Evolutionary conservation across 2,888 invertebrate species (phyloP).

Genomic region (Drosophila helvetica): DNA sequence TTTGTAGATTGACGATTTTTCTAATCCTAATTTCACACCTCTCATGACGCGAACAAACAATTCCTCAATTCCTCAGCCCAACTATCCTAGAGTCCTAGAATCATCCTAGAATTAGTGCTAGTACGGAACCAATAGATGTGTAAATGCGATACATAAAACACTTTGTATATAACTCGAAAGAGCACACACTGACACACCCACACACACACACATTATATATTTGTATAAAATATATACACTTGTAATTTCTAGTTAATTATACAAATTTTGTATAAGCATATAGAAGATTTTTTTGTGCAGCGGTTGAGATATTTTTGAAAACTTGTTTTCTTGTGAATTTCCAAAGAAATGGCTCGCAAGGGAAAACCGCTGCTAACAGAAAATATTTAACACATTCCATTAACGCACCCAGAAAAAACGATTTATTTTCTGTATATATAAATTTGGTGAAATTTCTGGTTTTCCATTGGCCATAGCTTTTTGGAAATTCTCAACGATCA

Average conservation of each 20-base stretch:
- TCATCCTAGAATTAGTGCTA: constrained; percentile 59
- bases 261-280: constrained; percentile 51
- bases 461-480: not conserved
- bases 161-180: constrained; percentile 65
- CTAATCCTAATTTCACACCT: constrained; percentile 31
- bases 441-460: not conserved
- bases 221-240: constrained; percentile 28
- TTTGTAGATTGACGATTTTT: constrained; percentile 44
- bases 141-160: constrained; percentile 55
- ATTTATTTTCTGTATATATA: constrained; percentile 8
- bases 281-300: constrained; percentile 32
- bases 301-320: constrained; percentile 13
- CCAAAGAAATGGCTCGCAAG: not conserved
- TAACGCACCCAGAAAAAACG: not conserved
- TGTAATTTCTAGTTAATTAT: constrained; percentile 63
- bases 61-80: constrained; percentile 7
- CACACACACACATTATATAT: constrained; percentile 24
- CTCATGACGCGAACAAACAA: constrained; percentile 18
- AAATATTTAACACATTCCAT: constrained; percentile 30
- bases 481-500: constrained; percentile 34
- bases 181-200: constrained; percentile 46
- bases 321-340: constrained; percentile 27
- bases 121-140: constrained; percentile 69
- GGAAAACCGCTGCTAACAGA: not conserved
- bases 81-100: constrained; percentile 4